Conservation (phyloP, 2,888 invertebrate species). For the Lamellibrachia satsuma region DNA sequence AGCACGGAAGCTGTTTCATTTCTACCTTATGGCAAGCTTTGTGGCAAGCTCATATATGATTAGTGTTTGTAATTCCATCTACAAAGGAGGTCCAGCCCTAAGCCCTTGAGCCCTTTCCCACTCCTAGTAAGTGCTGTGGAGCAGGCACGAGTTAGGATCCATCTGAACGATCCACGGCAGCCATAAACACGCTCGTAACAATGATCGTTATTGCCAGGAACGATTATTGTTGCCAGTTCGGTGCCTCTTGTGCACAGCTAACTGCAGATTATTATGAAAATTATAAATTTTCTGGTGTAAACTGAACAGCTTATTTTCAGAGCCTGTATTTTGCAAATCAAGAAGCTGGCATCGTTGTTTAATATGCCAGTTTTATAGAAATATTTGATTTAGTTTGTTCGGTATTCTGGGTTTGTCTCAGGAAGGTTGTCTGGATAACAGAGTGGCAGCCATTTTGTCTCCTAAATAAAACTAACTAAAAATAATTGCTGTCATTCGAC, state of each 20-base stretch:
- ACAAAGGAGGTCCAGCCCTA: neutral
- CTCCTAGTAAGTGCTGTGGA: neutral
- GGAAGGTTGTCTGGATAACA: too few relatives aligned
- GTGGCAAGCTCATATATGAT: neutral
- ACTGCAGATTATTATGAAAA: neutral
- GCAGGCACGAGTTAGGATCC: neutral
- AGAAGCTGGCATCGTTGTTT: neutral
- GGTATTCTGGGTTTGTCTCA: too few relatives aligned
- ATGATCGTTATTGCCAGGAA: neutral
- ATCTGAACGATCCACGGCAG: neutral
- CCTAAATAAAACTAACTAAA: too few relatives aligned
- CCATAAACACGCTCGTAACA: neutral
- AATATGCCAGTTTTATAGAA: too few relatives aligned
- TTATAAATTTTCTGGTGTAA: neutral
- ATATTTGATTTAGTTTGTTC: too few relatives aligned
- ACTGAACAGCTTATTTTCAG: neutral
- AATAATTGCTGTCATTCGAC: too few relatives aligned
- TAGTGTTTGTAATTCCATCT: constrained; percentile 3
- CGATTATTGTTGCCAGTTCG: neutral
- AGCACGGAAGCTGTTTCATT: neutral
- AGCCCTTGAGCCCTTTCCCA: neutral
- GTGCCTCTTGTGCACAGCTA: neutral
- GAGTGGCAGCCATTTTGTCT: too few relatives aligned
- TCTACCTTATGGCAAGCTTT: neutral
- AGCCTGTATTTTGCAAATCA: neutral